A percentile compares a stretch with the other conserved stretches of the same genome.
Conservation (phyloP, 2,797 vertebrate species). For the Scolopax rusticola region DNA sequence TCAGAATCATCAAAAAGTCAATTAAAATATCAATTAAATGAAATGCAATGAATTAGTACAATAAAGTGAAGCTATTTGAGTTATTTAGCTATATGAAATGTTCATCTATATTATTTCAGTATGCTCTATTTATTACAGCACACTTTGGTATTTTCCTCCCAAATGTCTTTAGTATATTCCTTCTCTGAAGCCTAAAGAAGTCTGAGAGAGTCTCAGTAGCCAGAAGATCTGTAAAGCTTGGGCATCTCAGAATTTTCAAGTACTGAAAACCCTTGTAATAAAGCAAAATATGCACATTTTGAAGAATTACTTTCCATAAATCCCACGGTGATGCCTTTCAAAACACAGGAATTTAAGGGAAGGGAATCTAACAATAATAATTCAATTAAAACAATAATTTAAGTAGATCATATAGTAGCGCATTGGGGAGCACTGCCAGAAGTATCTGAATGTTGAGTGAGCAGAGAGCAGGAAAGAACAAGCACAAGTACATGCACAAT, state of each 20-base stretch:
- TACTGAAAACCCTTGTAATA: neutral
- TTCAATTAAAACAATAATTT: neutral
- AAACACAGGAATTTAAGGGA: neutral
- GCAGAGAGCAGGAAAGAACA: neutral
- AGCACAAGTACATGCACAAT: neutral
- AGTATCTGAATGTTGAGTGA: neutral
- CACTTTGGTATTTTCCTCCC: neutral
- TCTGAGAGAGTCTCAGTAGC: neutral
- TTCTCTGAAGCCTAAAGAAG: neutral
- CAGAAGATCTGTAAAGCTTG: neutral
- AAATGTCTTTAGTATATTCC: neutral
- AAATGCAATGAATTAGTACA: neutral
- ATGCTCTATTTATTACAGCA: neutral
- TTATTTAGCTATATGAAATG: neutral
- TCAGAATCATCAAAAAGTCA: neutral
- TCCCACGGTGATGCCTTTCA: neutral
- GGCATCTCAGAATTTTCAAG: neutral
- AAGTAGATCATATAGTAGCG: neutral
- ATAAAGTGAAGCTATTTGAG: neutral
- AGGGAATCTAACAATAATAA: neutral
- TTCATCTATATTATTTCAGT: neutral
- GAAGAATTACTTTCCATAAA: neutral
- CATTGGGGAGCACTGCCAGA: neutral
- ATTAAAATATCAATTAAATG: neutral
- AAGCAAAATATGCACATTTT: neutral